A percentile compares a stretch with the other conserved stretches of the same genome.
Conservation (phyloP, 1,140 invertebrate genomes). For the Drosophila asahinai region DNA sequence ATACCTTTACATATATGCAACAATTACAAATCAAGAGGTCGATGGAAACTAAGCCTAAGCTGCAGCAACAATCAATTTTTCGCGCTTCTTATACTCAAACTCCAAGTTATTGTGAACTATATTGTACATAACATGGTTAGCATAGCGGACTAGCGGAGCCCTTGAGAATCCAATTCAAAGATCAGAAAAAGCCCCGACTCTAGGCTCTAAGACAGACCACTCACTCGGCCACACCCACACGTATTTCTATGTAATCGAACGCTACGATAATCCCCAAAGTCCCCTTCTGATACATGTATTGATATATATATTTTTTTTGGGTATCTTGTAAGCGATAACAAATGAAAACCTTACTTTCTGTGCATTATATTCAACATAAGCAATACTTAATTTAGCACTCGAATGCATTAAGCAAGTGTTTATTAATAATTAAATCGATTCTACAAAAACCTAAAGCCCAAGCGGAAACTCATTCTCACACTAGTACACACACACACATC, state of each 20-base stretch:
- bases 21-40: slow-evolving; percentile 39
- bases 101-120: slow-evolving; percentile 32
- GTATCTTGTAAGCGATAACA: slow-evolving; percentile 39
- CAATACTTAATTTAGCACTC: slow-evolving; percentile 71
- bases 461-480: slow-evolving; percentile 18
- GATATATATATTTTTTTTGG: slow-evolving; percentile 27
- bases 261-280: slow-evolving; percentile 9
- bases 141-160: slow-evolving; percentile 10
- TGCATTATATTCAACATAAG: slow-evolving; percentile 66
- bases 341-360: slow-evolving; percentile 30
- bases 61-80: slow-evolving; percentile 80
- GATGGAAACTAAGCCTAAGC: slow-evolving; percentile 32
- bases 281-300: slow-evolving; percentile 3
- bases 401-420: slow-evolving; percentile 51
- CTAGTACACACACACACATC: slow-evolving; percentile 16
- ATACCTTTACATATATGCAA: slow-evolving; percentile 40
- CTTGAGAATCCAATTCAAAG: slow-evolving; percentile 9
- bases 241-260: slow-evolving; percentile 14
- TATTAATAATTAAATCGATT: slow-evolving; percentile 50
- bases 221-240: slow-evolving; percentile 5
- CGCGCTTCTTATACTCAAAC: slow-evolving; percentile 62
- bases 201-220: slow-evolving; percentile 29
- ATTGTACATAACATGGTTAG: slow-evolving; percentile 49
- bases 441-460: slow-evolving; percentile 10
- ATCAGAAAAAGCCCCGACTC: neutral